Evolutionary conservation across 1,140 invertebrate species (phyloP).

Genomic region (Coelopa frigida): DNA sequence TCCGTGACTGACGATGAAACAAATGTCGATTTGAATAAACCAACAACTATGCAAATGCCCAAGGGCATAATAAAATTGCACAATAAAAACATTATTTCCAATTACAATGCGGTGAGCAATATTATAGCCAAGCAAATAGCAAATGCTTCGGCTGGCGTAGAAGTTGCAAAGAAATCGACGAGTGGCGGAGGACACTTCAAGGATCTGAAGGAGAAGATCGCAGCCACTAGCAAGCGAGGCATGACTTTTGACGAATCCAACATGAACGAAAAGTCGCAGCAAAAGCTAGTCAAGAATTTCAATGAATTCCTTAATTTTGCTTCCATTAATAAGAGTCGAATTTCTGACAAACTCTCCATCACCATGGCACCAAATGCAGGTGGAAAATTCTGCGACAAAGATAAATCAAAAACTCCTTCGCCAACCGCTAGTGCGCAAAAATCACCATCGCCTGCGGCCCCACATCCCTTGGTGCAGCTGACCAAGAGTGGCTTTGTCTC

Average conservation of each 20-base stretch:
- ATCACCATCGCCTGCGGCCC: conserved; percentile 17
- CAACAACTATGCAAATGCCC: conserved; percentile 7
- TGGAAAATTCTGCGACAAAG: neutral
- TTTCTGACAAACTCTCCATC: conserved; percentile 28
- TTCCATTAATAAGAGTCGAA: conserved; percentile 53
- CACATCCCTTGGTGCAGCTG: conserved; percentile 45
- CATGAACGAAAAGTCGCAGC: conserved; percentile 28
- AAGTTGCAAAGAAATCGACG: conserved; percentile 31
- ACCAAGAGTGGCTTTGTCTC: conserved; percentile 37
- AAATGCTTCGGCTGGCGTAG: conserved; percentile 31
- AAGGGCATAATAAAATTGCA: conserved; percentile 21
- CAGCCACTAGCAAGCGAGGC: conserved; percentile 38
- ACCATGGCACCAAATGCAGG: conserved; percentile 14
- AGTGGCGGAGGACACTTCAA: conserved; percentile 47
- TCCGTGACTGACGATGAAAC: too few species aligned
- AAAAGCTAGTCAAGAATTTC: conserved; percentile 70
- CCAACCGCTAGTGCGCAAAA: neutral
- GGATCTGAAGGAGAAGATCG: conserved; percentile 49
- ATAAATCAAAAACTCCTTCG: conserved; percentile 12
- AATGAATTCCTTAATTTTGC: conserved; percentile 76
- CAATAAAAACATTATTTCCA: conserved; percentile 30
- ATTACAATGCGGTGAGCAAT: conserved; percentile 33
- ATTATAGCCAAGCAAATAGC: conserved; percentile 40
- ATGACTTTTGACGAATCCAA: conserved; percentile 18
- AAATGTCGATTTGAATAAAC: too few species aligned